Percentiles rank a stretch among this genome's conserved stretches.
These are phyloP conservation scores for Macroglossus sobrinus DNA, from an alignment of 2,113 vertebrate species.

Conservation along the genomic window DNA sequence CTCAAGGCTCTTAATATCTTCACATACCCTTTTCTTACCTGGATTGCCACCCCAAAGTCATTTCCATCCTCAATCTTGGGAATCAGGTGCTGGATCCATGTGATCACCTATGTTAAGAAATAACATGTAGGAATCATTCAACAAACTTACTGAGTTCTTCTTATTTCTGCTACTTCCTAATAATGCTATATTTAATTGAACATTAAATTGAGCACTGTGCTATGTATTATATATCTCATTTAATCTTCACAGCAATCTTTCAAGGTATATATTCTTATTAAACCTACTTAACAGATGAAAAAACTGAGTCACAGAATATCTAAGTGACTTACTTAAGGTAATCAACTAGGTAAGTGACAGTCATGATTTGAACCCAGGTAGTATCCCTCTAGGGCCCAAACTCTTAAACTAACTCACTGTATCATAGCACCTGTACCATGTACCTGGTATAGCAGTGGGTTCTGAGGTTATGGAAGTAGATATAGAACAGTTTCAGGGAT, in stretches of 20 bases:
- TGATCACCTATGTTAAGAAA: slow-evolving; percentile 81
- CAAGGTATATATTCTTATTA: neutral
- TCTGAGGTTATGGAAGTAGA: neutral
- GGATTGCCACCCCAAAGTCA: slow-evolving; percentile 93
- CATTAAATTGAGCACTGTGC: neutral
- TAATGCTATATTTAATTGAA: neutral
- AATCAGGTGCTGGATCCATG: slow-evolving; percentile 91
- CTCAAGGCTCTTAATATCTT: neutral
- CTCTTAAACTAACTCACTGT: neutral
- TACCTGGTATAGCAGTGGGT: neutral
- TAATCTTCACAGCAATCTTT: neutral
- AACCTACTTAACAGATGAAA: slow-evolving; percentile 21
- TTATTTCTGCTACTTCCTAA: neutral
- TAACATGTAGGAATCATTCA: slow-evolving; percentile 2
- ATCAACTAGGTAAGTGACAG: neutral
- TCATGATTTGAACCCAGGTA: neutral
- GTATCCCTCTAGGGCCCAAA: neutral
- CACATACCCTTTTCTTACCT: slow-evolving; percentile 79
- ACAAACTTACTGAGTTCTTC: neutral
- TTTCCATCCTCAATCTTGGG: slow-evolving; percentile 95
- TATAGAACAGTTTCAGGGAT: neutral
- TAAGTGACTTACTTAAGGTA: neutral
- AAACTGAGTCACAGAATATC: neutral
- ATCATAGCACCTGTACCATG: neutral
- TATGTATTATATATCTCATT: neutral